A percentile compares a stretch with the other conserved stretches of the same genome.
phyloP scores from a whole-genome alignment of 2,797 vertebrate species.

The Neomorphus geoffroyi region DNA sequence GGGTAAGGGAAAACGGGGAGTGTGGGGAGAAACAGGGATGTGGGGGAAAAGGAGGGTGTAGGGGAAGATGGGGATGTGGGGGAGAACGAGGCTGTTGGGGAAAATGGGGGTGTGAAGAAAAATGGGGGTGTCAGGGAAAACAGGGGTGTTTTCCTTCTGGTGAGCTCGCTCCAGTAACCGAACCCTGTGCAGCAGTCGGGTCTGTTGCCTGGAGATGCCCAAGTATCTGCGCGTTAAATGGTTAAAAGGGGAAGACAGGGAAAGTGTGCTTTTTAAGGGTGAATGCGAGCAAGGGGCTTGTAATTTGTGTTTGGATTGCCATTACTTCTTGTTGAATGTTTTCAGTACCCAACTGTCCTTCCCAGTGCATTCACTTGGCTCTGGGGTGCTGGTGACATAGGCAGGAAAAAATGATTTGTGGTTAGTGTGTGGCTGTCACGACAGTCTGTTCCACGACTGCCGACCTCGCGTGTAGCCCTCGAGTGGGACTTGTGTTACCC shows the following conservation, averaged over 20 bases:
- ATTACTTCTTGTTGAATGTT: neutral
- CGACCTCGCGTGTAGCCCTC: neutral
- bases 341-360: neutral
- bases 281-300: neutral
- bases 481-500: neutral
- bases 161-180: neutral
- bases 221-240: neutral
- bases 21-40: too few species aligned
- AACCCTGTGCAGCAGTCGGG: neutral
- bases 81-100: too few species aligned
- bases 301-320: constrained; percentile 1
- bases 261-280: neutral
- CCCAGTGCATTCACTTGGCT: constrained; percentile 13
- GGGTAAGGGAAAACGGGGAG: too few species aligned
- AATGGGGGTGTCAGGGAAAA: too few species aligned
- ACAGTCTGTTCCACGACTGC: neutral
- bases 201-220: neutral
- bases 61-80: too few species aligned
- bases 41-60: neutral
- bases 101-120: too few species aligned
- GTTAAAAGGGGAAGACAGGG: neutral
- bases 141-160: neutral
- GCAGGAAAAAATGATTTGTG: neutral
- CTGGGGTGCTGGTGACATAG: constrained; percentile 9
- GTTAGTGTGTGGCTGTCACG: neutral